Conservation (phyloP, 2,113 vertebrate species). For the Sclerurus mexicanus region DNA sequence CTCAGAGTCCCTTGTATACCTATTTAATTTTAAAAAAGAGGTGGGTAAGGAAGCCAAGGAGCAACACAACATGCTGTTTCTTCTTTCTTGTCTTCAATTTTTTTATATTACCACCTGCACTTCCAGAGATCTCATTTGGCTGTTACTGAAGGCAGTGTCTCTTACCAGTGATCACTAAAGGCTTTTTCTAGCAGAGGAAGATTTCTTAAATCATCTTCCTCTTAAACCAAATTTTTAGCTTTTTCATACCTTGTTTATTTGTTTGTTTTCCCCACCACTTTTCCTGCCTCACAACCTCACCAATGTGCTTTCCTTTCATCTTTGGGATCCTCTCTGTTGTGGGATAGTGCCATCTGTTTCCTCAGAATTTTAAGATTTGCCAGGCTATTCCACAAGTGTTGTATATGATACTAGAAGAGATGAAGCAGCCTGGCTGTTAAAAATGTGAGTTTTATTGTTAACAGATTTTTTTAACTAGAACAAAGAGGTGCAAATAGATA, state of each 20-base stretch:
- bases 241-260: background rate
- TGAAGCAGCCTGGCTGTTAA: background rate
- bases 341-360: conserved; percentile 30
- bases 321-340: background rate
- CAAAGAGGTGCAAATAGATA: background rate
- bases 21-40: background rate
- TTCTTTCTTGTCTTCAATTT: background rate
- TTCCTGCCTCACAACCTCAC: background rate
- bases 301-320: background rate
- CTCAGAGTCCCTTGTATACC: background rate
- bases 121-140: background rate
- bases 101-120: background rate
- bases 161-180: background rate
- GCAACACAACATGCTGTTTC: background rate
- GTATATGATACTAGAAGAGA: background rate
- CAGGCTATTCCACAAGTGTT: background rate
- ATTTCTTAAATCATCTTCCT: background rate
- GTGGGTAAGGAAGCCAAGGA: fast-evolving
- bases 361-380: background rate
- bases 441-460: background rate
- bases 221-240: background rate
- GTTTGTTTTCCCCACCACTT: background rate
- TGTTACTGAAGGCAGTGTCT: background rate
- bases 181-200: background rate
- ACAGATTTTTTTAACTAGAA: background rate